phyloP scores from a whole-genome alignment of 2,113 vertebrate genomes.

The Macquaria ambigua region DNA sequence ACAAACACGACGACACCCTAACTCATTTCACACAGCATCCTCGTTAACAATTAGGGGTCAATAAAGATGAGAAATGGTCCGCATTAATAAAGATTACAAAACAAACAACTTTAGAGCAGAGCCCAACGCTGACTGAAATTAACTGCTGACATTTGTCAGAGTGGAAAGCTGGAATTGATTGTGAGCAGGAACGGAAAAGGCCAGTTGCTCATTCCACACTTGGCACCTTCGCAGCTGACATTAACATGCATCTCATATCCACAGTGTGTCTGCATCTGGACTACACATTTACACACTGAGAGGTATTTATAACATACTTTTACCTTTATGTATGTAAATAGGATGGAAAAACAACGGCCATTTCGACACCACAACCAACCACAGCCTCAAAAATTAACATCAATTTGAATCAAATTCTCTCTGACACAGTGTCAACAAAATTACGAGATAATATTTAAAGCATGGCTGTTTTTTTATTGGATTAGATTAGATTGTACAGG shows the following conservation, averaged over 20 bases:
- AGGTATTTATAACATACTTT: background rate
- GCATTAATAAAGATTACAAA: slow-evolving; percentile 53
- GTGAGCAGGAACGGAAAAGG: slow-evolving; percentile 27
- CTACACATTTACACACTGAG: background rate
- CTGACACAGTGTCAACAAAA: slow-evolving; percentile 3
- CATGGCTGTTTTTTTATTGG: slow-evolving; percentile 15
- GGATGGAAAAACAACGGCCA: background rate
- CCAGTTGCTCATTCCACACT: background rate
- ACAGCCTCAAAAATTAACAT: slow-evolving; percentile 14
- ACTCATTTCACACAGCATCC: slow-evolving; percentile 16
- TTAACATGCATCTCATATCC: slow-evolving; percentile 15
- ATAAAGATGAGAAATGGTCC: slow-evolving; percentile 45
- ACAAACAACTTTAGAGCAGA: slow-evolving; percentile 22
- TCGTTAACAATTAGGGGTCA: slow-evolving; percentile 41
- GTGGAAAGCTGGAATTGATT: slow-evolving; percentile 44
- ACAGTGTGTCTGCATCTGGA: slow-evolving; percentile 7
- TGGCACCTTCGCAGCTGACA: background rate
- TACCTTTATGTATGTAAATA: slow-evolving; percentile 8
- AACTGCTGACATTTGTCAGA: slow-evolving; percentile 55
- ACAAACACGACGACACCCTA: background rate
- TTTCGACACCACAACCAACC: background rate
- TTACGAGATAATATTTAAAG: slow-evolving; percentile 18
- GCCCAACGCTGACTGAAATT: slow-evolving; percentile 20
- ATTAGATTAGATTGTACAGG: background rate
- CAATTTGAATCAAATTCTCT: slow-evolving; percentile 11